Evolutionary conservation across 2,797 vertebrate species (phyloP).

Genomic region (Schizopygopsis malacanthus): DNA sequence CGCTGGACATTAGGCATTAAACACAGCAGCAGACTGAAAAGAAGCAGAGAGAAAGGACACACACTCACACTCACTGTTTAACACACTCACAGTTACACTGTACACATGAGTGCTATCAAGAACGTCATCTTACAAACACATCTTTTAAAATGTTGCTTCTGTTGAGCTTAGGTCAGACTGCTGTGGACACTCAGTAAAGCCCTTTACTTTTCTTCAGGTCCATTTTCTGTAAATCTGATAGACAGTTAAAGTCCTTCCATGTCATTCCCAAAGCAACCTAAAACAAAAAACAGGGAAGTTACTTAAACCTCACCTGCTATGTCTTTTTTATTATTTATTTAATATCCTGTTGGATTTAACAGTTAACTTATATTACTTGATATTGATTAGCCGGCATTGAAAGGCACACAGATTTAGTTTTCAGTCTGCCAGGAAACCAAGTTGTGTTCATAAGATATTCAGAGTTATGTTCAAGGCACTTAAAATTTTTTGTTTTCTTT

Average conservation of each 20-base stretch:
- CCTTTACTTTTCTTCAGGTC: conserved; percentile 82
- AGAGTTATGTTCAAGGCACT: background rate
- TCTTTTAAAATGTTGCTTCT: conserved; percentile 62
- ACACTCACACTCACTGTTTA: conserved; percentile 38
- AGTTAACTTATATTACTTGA: background rate
- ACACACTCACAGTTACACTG: conserved; percentile 55
- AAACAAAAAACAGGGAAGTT: conserved; percentile 54
- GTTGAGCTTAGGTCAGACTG: conserved; percentile 49
- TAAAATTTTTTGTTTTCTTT: too few species aligned
- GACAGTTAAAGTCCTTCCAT: conserved; percentile 73
- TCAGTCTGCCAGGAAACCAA: background rate
- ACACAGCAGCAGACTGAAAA: background rate
- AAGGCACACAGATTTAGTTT: background rate
- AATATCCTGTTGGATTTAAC: background rate
- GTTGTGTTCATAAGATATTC: background rate
- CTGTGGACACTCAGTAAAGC: conserved; percentile 67
- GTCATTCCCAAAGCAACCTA: conserved; percentile 80
- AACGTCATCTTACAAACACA: conserved; percentile 45
- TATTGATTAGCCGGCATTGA: background rate
- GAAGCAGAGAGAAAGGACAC: conserved; percentile 39
- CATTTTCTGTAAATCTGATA: conserved; percentile 74
- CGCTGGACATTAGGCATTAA: conserved; percentile 46
- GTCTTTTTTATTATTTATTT: background rate
- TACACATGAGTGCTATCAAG: conserved; percentile 60
- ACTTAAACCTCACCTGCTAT: background rate